These are phyloP conservation scores for Corbicula japonica DNA, from an alignment of 2,888 invertebrate genomes.

Conservation along the genomic window DNA sequence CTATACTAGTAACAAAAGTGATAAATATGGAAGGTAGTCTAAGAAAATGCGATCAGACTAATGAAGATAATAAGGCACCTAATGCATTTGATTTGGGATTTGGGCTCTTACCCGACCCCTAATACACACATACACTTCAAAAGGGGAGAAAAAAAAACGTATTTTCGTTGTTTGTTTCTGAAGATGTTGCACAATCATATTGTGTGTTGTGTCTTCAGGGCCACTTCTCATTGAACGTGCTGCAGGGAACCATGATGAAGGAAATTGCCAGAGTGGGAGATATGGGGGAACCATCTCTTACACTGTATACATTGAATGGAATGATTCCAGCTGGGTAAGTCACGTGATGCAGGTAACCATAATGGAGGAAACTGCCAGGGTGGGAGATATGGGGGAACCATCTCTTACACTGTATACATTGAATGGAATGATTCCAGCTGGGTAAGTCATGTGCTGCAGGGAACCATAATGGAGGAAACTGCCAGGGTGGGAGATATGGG, in stretches of 20 bases:
- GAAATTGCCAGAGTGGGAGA: constrained; percentile 21
- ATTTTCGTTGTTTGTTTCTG: too few species aligned
- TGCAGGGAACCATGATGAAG: constrained; percentile 10
- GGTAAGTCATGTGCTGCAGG: constrained; percentile 13
- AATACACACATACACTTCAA: too few species aligned
- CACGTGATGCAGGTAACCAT: background rate
- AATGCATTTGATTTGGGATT: too few species aligned
- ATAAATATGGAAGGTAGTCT: too few species aligned
- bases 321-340: constrained; percentile 19
- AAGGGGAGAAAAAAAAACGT: too few species aligned
- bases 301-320: constrained; percentile 22
- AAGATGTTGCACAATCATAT: background rate
- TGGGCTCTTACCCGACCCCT: too few species aligned
- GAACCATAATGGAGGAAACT: background rate
- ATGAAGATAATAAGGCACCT: too few species aligned
- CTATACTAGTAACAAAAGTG: too few species aligned
- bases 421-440: constrained; percentile 4
- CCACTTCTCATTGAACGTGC: constrained; percentile 31
- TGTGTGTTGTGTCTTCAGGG: constrained; percentile 30
- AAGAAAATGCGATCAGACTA: too few species aligned
- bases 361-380: constrained; percentile 9
- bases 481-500: constrained; percentile 25
- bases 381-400: constrained; percentile 24
- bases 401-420: constrained; percentile 37
- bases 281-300: constrained; percentile 29